Evolutionary conservation across 2,888 invertebrate genomes (phyloP), one percentile per base, ranked within the genome.

Genomic region (Thysanoteuthis rhombus): DNA sequence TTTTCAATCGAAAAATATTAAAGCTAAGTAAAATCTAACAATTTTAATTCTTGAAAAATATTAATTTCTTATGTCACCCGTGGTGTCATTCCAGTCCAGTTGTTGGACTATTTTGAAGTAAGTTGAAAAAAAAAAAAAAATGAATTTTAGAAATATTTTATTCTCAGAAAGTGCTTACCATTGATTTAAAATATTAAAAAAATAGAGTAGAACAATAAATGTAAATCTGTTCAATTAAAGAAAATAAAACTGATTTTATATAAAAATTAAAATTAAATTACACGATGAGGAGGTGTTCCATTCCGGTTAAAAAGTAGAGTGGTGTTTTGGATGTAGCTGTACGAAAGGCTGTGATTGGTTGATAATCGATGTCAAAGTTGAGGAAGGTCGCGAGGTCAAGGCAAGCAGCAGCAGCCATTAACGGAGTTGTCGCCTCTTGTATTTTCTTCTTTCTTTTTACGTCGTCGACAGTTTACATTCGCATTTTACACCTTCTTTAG

Each of bases 341-440:
- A 40, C 4, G 42, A 91, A 91, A 91, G 91, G 32, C 40, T 39
- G 39, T 90, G 90, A 90, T 90, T 90, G 90, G 90, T 90, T 90
- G 90, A 40, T 90, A 39, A 40, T 90, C 22, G 40, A 90, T 40
- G 90, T 40, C 40, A 40, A 90, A 40, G 91, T 91, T 91, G 45
- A 40, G 22, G 39, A 91, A 40, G 42, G 42, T 40, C 4, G 40
- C 25, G 40, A 90, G 90, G 90, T 90, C 90, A 40, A 90, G 90
- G 90, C 40, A 40, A 90, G 40, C 40, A 90, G 38, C 39, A 90
- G 39, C 90, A 75, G n/a, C 75, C 32, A n/a, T 75, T 75, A 75
- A n/a, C n/a, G 25, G 6, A 91, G 28, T 91, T n/a, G 45, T 91
- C 45, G n/a, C 91, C 40, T 40, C 91, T 45, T 91, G 42, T 42